Conservation (phyloP, 2,113 vertebrate genomes). For the Catharus minimus region DNA sequence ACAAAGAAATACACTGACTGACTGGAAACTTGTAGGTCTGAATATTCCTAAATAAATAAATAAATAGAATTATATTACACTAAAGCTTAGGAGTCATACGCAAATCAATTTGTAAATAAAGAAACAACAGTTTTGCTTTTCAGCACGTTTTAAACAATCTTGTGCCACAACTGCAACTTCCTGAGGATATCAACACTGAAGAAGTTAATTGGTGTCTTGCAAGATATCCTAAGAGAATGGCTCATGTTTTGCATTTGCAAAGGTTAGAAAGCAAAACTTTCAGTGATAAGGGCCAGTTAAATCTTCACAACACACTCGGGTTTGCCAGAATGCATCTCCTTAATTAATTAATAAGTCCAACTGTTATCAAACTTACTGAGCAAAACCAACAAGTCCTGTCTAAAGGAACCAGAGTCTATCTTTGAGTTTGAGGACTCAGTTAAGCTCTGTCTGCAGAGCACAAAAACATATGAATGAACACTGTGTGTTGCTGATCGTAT, state of each 20-base stretch:
- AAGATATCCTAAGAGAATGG: background rate
- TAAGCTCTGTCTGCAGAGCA: background rate
- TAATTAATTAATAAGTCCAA: background rate
- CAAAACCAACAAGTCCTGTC: background rate
- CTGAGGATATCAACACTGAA: background rate
- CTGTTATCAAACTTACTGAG: background rate
- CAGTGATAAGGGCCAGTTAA: background rate
- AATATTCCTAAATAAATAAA: background rate
- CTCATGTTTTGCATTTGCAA: background rate
- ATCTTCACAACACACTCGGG: background rate
- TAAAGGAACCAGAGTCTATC: background rate
- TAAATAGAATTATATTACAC: background rate
- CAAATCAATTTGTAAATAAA: background rate
- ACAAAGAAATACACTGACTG: background rate
- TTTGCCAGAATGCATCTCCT: background rate
- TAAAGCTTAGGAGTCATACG: background rate
- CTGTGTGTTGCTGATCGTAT: background rate
- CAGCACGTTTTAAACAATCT: slow-evolving; percentile 9
- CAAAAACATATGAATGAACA: background rate
- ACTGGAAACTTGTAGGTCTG: background rate
- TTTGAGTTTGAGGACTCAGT: background rate
- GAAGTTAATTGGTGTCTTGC: slow-evolving; percentile 11
- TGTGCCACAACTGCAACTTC: slow-evolving; percentile 28
- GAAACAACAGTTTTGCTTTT: background rate
- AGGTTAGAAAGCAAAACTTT: background rate